These are phyloP conservation scores for Carcharodon carcharias DNA, from an alignment of 2,797 vertebrate genomes.

Conservation along the genomic window DNA sequence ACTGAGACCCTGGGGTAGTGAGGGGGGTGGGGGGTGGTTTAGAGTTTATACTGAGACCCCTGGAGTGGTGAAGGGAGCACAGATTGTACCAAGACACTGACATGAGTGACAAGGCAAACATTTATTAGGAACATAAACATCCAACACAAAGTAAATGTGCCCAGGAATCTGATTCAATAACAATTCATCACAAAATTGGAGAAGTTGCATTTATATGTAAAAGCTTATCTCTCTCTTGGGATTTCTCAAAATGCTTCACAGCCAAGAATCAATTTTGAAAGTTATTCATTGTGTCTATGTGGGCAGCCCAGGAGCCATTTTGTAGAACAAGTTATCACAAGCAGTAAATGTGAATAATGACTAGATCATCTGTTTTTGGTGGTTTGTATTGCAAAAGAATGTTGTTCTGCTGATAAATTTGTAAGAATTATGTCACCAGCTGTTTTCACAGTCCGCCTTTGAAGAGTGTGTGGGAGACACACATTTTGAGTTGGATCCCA, in stretches of 20 bases:
- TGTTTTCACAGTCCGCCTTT: too few relatives aligned
- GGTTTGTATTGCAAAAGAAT: too few relatives aligned
- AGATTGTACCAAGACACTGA: background rate
- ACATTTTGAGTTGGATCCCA: background rate
- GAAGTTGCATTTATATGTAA: background rate
- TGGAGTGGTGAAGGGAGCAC: background rate
- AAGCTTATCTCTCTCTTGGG: background rate
- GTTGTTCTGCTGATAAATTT: background rate
- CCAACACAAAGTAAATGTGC: background rate
- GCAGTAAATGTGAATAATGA: background rate
- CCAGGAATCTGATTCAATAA: background rate
- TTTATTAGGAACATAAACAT: background rate
- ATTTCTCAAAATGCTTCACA: background rate
- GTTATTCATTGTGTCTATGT: background rate
- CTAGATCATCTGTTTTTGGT: background rate
- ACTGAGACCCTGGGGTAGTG: too few relatives aligned
- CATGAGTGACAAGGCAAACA: background rate
- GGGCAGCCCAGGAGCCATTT: background rate
- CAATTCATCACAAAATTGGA: background rate
- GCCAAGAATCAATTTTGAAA: background rate
- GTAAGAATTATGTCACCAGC: too few relatives aligned
- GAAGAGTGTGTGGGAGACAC: too few relatives aligned
- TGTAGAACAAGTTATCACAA: background rate
- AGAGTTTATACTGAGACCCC: background rate
- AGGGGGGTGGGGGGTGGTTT: too few relatives aligned